Conservation (phyloP, 1,140 invertebrate genomes). For the Lepidurus apus region DNA sequence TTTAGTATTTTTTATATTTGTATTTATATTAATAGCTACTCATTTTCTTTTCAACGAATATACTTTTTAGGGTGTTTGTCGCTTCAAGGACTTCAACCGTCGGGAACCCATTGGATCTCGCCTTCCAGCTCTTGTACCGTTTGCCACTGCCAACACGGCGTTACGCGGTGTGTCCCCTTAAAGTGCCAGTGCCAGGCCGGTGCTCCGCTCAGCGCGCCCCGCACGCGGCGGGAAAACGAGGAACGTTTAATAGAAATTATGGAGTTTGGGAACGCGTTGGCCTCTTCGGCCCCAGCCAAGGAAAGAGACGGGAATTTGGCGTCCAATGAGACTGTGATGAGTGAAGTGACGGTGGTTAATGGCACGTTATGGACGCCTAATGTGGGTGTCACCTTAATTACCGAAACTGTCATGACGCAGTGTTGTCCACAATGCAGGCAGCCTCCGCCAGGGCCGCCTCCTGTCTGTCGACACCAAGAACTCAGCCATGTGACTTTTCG, state of each 20-base stretch:
- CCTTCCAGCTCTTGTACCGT: constrained; percentile 52
- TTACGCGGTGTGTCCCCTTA: constrained; percentile 55
- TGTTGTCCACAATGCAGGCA: constrained; percentile 74
- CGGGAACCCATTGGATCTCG: constrained; percentile 35
- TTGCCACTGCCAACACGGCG: constrained; percentile 58
- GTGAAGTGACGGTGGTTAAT: not conserved
- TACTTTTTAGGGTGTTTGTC: constrained; percentile 20
- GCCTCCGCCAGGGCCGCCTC: constrained; percentile 43
- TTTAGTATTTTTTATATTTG: too few relatives aligned
- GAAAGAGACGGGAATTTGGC: not conserved
- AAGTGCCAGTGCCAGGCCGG: constrained; percentile 54
- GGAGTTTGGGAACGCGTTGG: not conserved
- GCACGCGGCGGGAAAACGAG: not conserved
- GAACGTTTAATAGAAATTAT: constrained; percentile 14
- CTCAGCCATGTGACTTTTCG: constrained; percentile 64
- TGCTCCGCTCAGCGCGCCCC: constrained; percentile 35
- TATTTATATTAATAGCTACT: too few relatives aligned
- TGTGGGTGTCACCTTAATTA: not conserved
- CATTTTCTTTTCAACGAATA: not conserved
- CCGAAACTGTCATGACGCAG: constrained; percentile 38
- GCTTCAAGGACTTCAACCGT: constrained; percentile 4
- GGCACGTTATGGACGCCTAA: constrained; percentile 1
- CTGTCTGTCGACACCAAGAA: constrained; percentile 71
- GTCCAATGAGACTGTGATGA: constrained; percentile 16
- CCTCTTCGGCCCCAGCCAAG: not conserved